Base-by-base conservation (phyloP, 2,888 invertebrate genomes). In the Suillia variegata region DNA sequence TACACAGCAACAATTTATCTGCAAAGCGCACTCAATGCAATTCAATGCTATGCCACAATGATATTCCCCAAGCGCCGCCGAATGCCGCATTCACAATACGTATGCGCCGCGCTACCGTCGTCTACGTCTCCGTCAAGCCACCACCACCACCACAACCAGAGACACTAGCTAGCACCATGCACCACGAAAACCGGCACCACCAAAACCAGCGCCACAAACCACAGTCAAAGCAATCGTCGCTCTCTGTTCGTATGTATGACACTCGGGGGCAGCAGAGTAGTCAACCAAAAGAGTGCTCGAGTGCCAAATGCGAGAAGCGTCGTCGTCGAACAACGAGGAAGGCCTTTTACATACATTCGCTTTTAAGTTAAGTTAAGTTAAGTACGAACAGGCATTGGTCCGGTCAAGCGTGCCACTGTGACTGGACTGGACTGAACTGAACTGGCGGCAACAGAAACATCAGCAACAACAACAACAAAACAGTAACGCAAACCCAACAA, bases 1-100 rank as follows among this genome's bases (percentile, higher is more conserved):
- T 50, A 5, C 45, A 31, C 5, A 22, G 26, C 49, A 20, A 48
- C 50, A 47, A 54, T 54, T 50, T 58, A 58, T 55, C 55, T 54
- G 54, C 45, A 34, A 55, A 45, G 59, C 58, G 47, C 54, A 58
- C 56, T 62, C 62, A 58, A 62, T 58, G 55, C 62, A 56, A 58
- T 62, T 55, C 58, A 55, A 56, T 22, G 20, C 45, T 18, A 17
- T 17, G 45, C 45, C 38, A 38, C 8, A 45, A 20, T 20, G 13
- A 3, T 18, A 45, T 18, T 45, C 45, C 45, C 45, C 45, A 45
- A 45, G 45, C 45, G 45, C 45, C 45, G n/a, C n/a, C 18, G 5
- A 8, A 4, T n/a, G n/a, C 26, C 26, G 10, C 6, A 26, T 6
- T 26, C 26, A n/a, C n/a, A n/a, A n/a, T n/a, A n/a, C n/a, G n/a